phyloP scores from a whole-genome alignment of 2,888 invertebrate species.

The Dinocampus coccinellae region DNA sequence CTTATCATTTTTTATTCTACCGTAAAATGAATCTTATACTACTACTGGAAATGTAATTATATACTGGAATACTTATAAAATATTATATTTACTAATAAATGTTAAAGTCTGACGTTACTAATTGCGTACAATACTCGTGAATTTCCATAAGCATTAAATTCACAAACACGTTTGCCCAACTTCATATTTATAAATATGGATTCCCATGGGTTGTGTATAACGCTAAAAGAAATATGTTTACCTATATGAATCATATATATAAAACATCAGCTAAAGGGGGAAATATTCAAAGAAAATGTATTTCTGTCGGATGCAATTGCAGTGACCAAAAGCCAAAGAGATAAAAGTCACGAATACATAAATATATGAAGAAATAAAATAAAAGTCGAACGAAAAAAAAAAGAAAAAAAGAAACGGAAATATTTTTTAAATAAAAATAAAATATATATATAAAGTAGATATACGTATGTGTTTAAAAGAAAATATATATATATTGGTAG shows the following conservation, averaged over 20 bases:
- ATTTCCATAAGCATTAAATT: conserved; percentile 6
- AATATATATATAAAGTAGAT: too few relatives aligned
- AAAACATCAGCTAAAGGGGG: not conserved
- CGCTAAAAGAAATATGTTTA: not conserved
- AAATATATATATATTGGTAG: not conserved
- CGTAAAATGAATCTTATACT: not conserved
- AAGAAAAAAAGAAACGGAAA: not conserved
- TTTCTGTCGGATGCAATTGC: not conserved
- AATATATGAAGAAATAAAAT: not conserved
- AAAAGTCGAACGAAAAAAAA: not conserved
- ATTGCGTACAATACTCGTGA: conserved; percentile 13
- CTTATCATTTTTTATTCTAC: not conserved
- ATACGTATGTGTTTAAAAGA: too few relatives aligned
- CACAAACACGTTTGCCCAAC: not conserved
- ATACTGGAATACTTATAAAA: too few relatives aligned
- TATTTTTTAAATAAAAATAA: too few relatives aligned
- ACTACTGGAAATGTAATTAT: too few relatives aligned
- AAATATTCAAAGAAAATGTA: not conserved
- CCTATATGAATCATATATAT: not conserved
- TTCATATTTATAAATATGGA: not conserved
- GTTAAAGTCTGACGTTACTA: not conserved
- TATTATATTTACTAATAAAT: not conserved
- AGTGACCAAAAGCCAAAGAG: not conserved
- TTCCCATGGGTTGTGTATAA: not conserved
- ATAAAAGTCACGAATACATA: not conserved